Conservation (phyloP, 1,140 invertebrate species). For the Steinernema feltiae region DNA sequence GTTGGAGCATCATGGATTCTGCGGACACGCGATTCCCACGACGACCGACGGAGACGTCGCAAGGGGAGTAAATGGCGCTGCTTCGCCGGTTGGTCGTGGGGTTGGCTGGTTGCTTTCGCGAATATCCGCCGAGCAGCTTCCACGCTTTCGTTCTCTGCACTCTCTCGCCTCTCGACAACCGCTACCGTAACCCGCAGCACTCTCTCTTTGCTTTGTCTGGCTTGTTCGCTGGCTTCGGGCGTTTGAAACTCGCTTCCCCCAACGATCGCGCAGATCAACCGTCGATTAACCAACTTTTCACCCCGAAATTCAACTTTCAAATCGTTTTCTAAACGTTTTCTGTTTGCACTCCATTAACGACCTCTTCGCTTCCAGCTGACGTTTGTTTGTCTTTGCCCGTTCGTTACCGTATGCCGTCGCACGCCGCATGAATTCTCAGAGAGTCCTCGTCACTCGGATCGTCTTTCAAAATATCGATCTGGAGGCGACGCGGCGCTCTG, state of each 20-base stretch:
- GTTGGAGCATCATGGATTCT: neutral
- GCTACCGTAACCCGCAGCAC: neutral
- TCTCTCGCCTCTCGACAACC: neutral
- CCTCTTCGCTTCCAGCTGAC: neutral
- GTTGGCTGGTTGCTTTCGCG: neutral
- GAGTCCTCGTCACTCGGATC: neutral
- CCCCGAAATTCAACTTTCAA: too few species aligned
- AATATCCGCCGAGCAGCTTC: neutral
- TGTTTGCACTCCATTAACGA: slow-evolving; percentile 1
- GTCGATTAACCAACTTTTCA: too few species aligned
- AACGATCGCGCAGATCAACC: too few species aligned
- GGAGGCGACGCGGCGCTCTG: neutral
- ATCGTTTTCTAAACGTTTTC: neutral
- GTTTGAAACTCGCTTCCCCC: too few species aligned
- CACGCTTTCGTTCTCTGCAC: neutral
- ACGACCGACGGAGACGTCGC: neutral
- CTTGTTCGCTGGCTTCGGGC: too few species aligned
- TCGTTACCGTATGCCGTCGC: neutral
- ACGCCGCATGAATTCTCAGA: neutral
- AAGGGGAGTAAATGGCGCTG: neutral
- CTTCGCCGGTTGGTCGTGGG: neutral
- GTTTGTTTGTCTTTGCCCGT: slow-evolving; percentile 1
- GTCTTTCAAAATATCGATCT: slow-evolving; percentile 1
- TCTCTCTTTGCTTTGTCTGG: neutral
- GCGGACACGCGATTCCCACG: neutral